Evolutionary conservation across 2,797 vertebrate species (phyloP), one percentile per base, ranked within the genome.

Genomic region (Pagetopsis macropterus): DNA sequence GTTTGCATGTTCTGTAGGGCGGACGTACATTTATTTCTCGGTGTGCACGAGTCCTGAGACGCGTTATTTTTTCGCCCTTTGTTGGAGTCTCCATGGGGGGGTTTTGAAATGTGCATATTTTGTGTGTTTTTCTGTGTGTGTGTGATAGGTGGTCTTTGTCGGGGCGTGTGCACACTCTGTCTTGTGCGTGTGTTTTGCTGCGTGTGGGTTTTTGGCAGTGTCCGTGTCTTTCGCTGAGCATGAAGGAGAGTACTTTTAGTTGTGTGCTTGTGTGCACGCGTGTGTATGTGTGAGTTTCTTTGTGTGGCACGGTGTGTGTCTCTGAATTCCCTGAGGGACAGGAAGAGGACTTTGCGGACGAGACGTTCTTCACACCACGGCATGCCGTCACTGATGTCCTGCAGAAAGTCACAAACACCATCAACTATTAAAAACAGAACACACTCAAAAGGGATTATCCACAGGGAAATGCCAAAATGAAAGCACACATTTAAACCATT

Each of bases 381-480:
- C 92, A 97, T 97, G 84, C 96, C 96, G 84, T 97, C 96, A 51
- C 95, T 96, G 94, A 97, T 95, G 84, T 97, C 96, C 96, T 97
- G 72, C 44, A 79, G 52, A 9, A 37, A 78, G 48, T 16, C 55
- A 66, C 49, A 75, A 0, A 83, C 15, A 48, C 4, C 23, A 19
- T 46, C 55, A 75, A 13, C 5, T 27, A 27, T 43, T 31, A 27
- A 9, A 9, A 37, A 12, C 13, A 60, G 27, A 14, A 45, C 57
- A 62, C 10, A 33, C 41, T 21, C 5, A 23, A 52, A 52, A 45
- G 51, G 15, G 15, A 50, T 45, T 23, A 41, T 6, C 3, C 44
- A 9, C 33, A 65, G 31, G 27, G 9, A 33, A n/a, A 65, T 15
- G 4, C 41, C 10, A 4, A 27, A 45, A 60, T 41, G 12, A 59